phyloP scores from a whole-genome alignment of 2,888 invertebrate genomes.

The Cotesia congregata region DNA sequence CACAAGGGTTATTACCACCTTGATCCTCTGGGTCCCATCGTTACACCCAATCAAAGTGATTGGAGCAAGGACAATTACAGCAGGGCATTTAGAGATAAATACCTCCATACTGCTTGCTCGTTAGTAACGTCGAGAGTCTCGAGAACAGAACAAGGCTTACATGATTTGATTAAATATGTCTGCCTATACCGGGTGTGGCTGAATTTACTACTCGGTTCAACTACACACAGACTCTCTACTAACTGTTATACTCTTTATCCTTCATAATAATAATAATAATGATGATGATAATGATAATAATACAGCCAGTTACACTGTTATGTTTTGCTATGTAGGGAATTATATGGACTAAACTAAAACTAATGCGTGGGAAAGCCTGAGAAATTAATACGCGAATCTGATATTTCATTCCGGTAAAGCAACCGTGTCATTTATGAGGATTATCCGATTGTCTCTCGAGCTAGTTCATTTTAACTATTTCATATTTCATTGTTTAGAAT shows the following conservation, averaged over 20 bases:
- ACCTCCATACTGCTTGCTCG: background rate
- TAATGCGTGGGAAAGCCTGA: constrained; percentile 32
- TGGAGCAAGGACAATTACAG: background rate
- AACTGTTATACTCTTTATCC: too few relatives aligned
- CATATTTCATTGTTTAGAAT: too few relatives aligned
- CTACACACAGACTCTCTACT: too few relatives aligned
- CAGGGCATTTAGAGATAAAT: background rate
- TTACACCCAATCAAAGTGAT: too few relatives aligned
- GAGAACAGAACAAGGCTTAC: background rate
- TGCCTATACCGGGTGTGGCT: constrained; percentile 10
- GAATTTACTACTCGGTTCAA: background rate
- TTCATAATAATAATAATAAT: too few relatives aligned
- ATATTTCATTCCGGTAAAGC: constrained; percentile 26
- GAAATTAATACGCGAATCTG: constrained; percentile 33
- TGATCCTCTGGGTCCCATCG: background rate
- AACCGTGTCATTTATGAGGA: constrained; percentile 23
- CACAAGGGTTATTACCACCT: background rate
- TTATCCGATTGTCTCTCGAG: constrained; percentile 24
- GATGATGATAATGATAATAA: too few relatives aligned
- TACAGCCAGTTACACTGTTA: too few relatives aligned
- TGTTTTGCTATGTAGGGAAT: background rate
- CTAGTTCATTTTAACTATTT: background rate
- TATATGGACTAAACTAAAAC: constrained; percentile 6
- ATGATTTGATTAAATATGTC: background rate
- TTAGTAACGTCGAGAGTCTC: background rate